Conservation (phyloP, 2,113 vertebrate species). For the Hippopotamus amphibius region DNA sequence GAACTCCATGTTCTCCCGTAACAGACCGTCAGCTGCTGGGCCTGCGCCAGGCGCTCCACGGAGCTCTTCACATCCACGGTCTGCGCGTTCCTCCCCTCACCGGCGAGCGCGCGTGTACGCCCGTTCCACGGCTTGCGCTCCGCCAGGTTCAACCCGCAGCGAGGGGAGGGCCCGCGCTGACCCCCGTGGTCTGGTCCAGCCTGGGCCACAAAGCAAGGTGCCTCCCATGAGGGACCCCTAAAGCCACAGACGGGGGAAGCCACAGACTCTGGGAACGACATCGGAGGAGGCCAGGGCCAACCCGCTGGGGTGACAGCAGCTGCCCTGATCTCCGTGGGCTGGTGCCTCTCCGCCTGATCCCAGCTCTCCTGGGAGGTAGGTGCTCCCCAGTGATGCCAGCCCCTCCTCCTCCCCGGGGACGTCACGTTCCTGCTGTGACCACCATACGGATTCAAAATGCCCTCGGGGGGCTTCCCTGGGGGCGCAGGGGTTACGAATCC, state of each 20-base stretch:
- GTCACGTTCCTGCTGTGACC: accelerated
- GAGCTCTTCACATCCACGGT: accelerated
- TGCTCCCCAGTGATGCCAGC: accelerated
- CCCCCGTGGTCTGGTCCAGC: background rate
- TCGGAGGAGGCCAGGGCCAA: background rate
- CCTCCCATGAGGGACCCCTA: background rate
- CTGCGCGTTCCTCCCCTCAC: accelerated
- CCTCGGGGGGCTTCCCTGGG: accelerated
- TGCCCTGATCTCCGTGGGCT: accelerated
- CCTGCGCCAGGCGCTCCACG: accelerated
- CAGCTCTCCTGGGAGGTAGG: no score
- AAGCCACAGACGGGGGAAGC: background rate
- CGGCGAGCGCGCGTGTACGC: accelerated
- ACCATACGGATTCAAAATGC: background rate
- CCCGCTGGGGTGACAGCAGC: accelerated
- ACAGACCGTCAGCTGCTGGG: accelerated
- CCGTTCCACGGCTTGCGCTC: background rate
- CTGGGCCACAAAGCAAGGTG: background rate
- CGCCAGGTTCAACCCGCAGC: accelerated
- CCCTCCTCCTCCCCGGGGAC: accelerated
- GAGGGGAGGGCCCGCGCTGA: background rate
- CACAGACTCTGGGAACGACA: no score
- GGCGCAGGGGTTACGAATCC: no score
- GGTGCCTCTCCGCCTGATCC: background rate
- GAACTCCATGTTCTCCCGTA: background rate